Evolutionary conservation across 2,888 invertebrate genomes (phyloP).

Genomic region (Operophtera brumata): DNA sequence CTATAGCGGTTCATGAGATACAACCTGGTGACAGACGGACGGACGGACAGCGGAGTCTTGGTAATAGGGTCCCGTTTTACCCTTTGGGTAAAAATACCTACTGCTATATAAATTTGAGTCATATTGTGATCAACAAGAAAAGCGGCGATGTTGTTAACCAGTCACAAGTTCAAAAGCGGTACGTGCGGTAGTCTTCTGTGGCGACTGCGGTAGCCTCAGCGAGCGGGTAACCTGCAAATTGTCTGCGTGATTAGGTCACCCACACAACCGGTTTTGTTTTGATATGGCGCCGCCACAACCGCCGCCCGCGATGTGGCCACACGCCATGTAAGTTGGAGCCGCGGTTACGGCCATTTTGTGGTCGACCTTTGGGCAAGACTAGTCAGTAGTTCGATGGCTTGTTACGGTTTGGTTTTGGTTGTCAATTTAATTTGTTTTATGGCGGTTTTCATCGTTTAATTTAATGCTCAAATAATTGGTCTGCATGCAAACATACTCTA

Average conservation of each 20-base stretch:
- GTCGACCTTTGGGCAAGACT: conserved; percentile 44
- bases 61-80: no score
- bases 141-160: background rate
- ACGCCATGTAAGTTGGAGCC: conserved; percentile 53
- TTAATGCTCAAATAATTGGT: no score
- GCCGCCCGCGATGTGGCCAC: conserved; percentile 44
- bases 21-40: no score
- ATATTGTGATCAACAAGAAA: no score
- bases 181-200: background rate
- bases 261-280: conserved; percentile 56
- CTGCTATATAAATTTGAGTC: no score
- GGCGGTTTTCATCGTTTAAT: background rate
- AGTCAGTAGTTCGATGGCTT: conserved; percentile 35
- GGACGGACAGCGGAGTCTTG: no score
- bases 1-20: no score
- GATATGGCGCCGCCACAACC: conserved; percentile 49
- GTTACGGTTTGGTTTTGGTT: conserved; percentile 27
- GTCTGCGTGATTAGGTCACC: conserved; percentile 61
- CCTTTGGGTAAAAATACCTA: no score
- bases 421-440: conserved; percentile 15
- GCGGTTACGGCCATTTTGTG: conserved; percentile 55
- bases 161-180: background rate
- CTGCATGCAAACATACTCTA: no score
- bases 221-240: conserved; percentile 64
- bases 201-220: conserved; percentile 34